Evolutionary conservation across 2,888 invertebrate species (phyloP).

Genomic region (Amitus sp.): DNA sequence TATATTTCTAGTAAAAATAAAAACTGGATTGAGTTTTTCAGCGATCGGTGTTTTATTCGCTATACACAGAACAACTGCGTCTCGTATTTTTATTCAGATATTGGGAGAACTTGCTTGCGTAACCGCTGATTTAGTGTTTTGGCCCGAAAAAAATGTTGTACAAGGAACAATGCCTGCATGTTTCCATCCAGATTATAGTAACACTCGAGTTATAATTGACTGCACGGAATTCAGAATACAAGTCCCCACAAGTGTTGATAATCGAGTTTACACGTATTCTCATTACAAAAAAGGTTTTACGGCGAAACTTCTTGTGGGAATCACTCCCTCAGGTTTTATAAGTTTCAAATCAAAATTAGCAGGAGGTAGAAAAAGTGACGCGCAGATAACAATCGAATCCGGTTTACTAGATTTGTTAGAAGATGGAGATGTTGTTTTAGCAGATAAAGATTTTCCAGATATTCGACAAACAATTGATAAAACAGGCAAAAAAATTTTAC

Average conservation of each 20-base stretch:
- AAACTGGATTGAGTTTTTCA: too few species aligned
- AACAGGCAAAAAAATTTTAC: conserved; percentile 1
- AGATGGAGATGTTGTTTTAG: conserved; percentile 21
- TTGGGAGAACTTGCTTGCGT: too few species aligned
- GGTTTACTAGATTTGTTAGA: conserved; percentile 24
- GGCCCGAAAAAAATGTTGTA: too few species aligned
- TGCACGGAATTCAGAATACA: conserved; percentile 28
- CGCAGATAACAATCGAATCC: conserved; percentile 19
- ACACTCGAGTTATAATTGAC: conserved; percentile 36
- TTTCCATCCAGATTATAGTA: too few species aligned
- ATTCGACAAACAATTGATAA: conserved; percentile 7
- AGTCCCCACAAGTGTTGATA: conserved; percentile 18
- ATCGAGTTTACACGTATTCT: conserved; percentile 24
- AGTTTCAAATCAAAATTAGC: conserved; percentile 21
- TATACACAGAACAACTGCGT: too few species aligned
- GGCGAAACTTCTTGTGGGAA: conserved; percentile 27
- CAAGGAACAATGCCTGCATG: too few species aligned
- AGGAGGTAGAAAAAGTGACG: conserved; percentile 21
- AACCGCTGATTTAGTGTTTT: too few species aligned
- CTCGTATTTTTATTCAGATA: too few species aligned
- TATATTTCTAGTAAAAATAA: too few species aligned
- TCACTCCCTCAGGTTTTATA: conserved; percentile 26
- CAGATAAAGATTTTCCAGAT: conserved; percentile 32
- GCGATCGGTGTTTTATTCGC: too few species aligned
- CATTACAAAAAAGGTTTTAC: conserved; percentile 33